Base-by-base conservation (phyloP, 1,140 invertebrate species). In the Drosophila micromelanica region DNA sequence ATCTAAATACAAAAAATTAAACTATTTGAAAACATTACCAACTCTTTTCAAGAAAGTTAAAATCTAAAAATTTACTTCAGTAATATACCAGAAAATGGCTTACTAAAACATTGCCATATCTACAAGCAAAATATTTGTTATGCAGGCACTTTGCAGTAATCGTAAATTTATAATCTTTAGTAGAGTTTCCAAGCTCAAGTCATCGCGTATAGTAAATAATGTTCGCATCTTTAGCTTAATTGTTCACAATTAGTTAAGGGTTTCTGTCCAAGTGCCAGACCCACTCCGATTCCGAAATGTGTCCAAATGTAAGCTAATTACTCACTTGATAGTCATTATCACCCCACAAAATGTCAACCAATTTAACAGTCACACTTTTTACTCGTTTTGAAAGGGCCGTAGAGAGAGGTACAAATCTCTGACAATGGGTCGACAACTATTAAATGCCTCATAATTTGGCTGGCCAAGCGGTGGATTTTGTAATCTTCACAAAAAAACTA, bases 161-260 rank as follows among this genome's bases (percentile, higher is more conserved):
- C 52, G 60, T n/a, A 15, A 48, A 45, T 48, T 38, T 48, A 9
- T 17, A 45, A 43, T 30, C 30, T 46, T 52, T 38, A 52, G 7
- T 20, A 11, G 43, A 45, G 13, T 32, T 56, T 37, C 51, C 52
- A 62, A 32, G 38, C 63, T 65, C 27, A 35, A 49, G 8, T 46
- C 11, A 30, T 71, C 60, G 76, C 80, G 75, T 86, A 81, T 63
- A n/a, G 51, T n/a, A 43, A 32, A 63, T 32, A 65, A 70, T 86
- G 75, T 80, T 4, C 42, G 43, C 56, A 67, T 77, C 32, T 77
- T 73, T 63, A 37, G 37, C 51, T 43, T 80, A 75, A 85, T 86
- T 86, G 74, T 61, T 71, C 68, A 67, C 74, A 86, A 86, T 85
- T 85, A 81, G 77, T 67, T 23, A 12, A 20, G 74, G 61, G 65